Evolutionary conservation across 2,797 vertebrate genomes (phyloP), one percentile per base, ranked within the genome.

Genomic region (Holocentrus rufus): DNA sequence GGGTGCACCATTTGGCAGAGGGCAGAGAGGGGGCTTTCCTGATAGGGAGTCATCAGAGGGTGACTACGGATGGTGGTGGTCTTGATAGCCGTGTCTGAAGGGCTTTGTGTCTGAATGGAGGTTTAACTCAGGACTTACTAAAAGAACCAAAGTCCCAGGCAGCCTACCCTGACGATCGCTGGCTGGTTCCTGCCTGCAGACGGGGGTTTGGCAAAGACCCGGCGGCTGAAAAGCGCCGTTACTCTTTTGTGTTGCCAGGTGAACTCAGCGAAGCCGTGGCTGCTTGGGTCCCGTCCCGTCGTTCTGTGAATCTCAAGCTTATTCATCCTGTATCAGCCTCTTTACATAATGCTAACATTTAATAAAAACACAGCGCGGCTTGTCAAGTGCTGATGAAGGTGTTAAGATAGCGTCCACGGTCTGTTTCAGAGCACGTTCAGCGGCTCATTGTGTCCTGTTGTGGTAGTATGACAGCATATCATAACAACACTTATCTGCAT

Each of bases 1-100:
- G 62, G 69, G 60, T 72, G 80, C 49, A 30, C 61, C 79, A 69
- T 81, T 72, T 76, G 75, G 39, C 67, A 77, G 69, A 72, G 46
- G 62, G 49, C 46, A 77, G 65, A 60, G 57, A 56, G 54, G 34
- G 52, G 62, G 65, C 67, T 79, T 72, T 27, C 46, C 11, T 60
- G 47, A 70, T 65, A 7, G 20, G 53, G 58, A 70, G 57, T 58
- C 46, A 64, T 80, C 68, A 68, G 36, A 80, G 59, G 54, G 36
- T 50, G 58, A 69, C 68, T 53, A 49, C 11, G 1, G 62, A 79
- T 31, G 63, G 54, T 54, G 17, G 81, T 59, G 53, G 77, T 65
- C 60, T 55, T 22, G 56, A 79, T 79, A 17, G 23, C 39, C 36
- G 55, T 78, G 30, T 65, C 66, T 49, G 52, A 57, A 34, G 34